Conservation (phyloP, 2,888 invertebrate species). For the Thera britannica region DNA sequence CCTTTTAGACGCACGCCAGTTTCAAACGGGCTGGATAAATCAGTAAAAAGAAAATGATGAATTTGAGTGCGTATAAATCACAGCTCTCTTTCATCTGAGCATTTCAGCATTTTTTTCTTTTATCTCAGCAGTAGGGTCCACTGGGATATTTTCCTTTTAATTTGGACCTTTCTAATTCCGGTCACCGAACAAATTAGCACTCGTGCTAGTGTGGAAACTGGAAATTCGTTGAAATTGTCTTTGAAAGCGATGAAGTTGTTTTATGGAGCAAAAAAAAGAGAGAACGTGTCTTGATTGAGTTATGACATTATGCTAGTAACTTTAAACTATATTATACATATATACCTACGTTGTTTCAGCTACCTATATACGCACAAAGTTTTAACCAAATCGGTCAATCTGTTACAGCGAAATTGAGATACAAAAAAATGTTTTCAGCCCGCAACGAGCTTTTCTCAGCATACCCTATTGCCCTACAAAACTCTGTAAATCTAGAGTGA, state of each 20-base stretch:
- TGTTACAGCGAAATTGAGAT: no score
- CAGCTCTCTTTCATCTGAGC: conserved; percentile 16
- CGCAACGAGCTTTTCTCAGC: conserved; percentile 6
- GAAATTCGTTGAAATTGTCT: conserved; percentile 9
- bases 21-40: conserved; percentile 49
- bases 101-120: conserved; percentile 36
- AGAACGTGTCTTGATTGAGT: neutral
- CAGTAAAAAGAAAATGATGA: conserved; percentile 51
- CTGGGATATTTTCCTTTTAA: conserved; percentile 24
- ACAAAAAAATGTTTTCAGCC: neutral
- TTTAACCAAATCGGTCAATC: no score
- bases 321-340: no score
- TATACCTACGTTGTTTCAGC: no score
- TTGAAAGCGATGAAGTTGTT: neutral
- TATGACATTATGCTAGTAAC: no score
- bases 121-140: conserved; percentile 4
- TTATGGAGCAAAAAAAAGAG: neutral
- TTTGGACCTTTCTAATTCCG: conserved; percentile 23
- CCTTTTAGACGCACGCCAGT: conserved; percentile 55
- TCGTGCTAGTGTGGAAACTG: conserved; percentile 13
- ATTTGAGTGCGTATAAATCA: conserved; percentile 47
- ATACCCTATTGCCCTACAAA: conserved; percentile 10
- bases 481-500: conserved; percentile 24
- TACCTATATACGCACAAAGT: no score
- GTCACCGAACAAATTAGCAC: conserved; percentile 31